These are phyloP conservation scores for Amphiura filiformis DNA, from an alignment of 35 echinoderm and acorn worm species.

Conservation along the genomic window DNA sequence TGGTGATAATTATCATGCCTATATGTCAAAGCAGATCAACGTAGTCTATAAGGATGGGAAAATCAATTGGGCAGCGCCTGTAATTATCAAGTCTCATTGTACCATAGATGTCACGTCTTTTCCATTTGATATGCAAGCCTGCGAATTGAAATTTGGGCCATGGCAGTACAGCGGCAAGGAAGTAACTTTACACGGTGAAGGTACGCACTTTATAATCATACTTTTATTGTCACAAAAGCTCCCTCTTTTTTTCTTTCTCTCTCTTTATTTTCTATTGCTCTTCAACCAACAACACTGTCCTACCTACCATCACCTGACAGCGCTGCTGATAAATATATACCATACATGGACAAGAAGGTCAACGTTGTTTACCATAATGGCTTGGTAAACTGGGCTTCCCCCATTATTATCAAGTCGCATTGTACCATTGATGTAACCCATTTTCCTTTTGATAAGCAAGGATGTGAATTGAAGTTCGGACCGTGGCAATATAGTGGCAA, in stretches of 20 bases:
- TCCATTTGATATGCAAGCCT: conserved; percentile 64
- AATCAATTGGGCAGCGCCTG: conserved; percentile 72
- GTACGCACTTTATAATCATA: not conserved
- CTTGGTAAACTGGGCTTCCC: conserved; percentile 66
- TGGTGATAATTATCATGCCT: conserved; percentile 48
- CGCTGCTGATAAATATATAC: conserved; percentile 49
- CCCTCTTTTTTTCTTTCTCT: not conserved
- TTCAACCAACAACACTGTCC: not conserved
- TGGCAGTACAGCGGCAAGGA: conserved; percentile 43
- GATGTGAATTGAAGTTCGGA: conserved; percentile 75
- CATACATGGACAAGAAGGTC: conserved; percentile 47
- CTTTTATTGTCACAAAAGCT: not conserved
- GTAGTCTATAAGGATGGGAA: conserved; percentile 47
- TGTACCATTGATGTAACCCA: conserved; percentile 65
- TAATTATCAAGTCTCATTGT: conserved; percentile 67
- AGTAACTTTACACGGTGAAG: not conserved
- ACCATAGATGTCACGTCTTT: conserved; percentile 58
- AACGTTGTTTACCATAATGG: conserved; percentile 56
- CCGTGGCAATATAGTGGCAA: conserved; percentile 69
- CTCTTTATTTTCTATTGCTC: not conserved
- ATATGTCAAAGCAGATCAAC: conserved; percentile 38
- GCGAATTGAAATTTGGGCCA: conserved; percentile 75
- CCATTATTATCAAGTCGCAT: conserved; percentile 57
- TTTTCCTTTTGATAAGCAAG: conserved; percentile 70
- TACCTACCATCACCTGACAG: not conserved